Base-by-base conservation (phyloP, 1,140 invertebrate species). In the Orchestia grillus region DNA sequence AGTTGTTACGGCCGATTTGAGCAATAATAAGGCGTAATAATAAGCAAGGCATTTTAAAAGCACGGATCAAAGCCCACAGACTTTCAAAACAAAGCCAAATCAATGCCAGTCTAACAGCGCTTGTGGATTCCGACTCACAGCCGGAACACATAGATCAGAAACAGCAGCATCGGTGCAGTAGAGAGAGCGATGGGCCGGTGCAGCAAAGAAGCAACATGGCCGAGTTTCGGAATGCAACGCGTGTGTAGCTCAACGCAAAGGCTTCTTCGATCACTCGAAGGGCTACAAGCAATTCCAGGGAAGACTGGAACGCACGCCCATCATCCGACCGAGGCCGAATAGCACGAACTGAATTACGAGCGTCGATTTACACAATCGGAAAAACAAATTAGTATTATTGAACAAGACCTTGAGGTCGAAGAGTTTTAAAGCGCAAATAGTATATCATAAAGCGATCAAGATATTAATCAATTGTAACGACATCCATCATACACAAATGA, bases 151-250 rank as follows among this genome's bases (percentile, higher is more conserved):
- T 36, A n/a, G n/a, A n/a, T n/a, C 11, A 15, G 62, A 77, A 36
- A 23, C 28, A 19, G 28, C 15, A 3, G 62, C 62, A 36, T 36
- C 62, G 36, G 15, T 23, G 62, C 1, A 77, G 28, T 77, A 23
- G 62, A 1, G 28, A 15, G 11, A 77, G 62, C 15, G 15, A 36
- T 15, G 28, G 62, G 62, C 11, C 28, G 11, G 11, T 36, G 28
- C 15, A 77, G 62, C 62, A 77, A 36, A 28, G 15, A 77, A 28
- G 62, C 11, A 77, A 77, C 62, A 77, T 19, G 36, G 28, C 62
- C 11, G 62, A 77, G 62, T 77, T 77, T 77, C 62, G 62, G 62
- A 77, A 77, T 40, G 42, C 95, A 97, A 95, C 41, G 47, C 36
- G 43, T 11, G 88, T 41, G 43, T 28, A 42, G 36, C 88, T 41